Evolutionary conservation across 2,797 vertebrate genomes (phyloP).

Genomic region (Semotilus atromaculatus): DNA sequence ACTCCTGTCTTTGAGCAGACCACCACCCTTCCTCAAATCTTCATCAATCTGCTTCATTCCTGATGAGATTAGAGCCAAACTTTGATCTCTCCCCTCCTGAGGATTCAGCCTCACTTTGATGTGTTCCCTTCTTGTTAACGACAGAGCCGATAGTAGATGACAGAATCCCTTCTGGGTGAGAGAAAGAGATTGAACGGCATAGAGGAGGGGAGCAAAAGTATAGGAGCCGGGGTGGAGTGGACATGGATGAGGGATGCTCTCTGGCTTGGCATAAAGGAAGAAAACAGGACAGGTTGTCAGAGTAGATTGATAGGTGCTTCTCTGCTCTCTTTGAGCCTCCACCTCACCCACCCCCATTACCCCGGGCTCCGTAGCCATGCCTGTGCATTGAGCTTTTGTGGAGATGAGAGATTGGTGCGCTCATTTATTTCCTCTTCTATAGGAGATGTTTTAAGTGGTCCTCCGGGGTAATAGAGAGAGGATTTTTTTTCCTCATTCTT

Average conservation of each 20-base stretch:
- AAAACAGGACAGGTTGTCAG: conserved; percentile 54
- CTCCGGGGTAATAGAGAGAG: conserved; percentile 55
- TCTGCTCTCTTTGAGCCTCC: conserved; percentile 43
- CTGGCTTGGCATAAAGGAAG: conserved; percentile 58
- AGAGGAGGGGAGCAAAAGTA: conserved; percentile 25
- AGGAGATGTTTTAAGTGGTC: conserved; percentile 64
- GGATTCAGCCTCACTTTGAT: conserved; percentile 64
- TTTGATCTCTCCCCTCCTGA: conserved; percentile 65
- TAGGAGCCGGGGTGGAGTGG: conserved; percentile 35
- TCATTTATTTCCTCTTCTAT: conserved; percentile 65
- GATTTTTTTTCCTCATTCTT: conserved; percentile 40
- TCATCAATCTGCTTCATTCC: conserved; percentile 62
- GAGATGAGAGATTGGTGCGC: conserved; percentile 61
- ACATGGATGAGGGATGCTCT: conserved; percentile 60
- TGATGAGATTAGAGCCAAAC: conserved; percentile 62
- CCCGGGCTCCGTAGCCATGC: conserved; percentile 41
- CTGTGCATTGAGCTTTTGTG: conserved; percentile 54
- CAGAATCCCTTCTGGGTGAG: conserved; percentile 63
- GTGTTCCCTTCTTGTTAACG: conserved; percentile 64
- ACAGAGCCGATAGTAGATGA: conserved; percentile 62
- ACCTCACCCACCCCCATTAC: conserved; percentile 35
- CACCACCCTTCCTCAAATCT: conserved; percentile 57
- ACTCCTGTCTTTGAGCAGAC: conserved; percentile 43
- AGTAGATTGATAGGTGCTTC: conserved; percentile 63
- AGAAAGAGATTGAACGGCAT: conserved; percentile 41